Evolutionary conservation across 2,888 invertebrate species (phyloP).

Genomic region (Eristalis tenax): DNA sequence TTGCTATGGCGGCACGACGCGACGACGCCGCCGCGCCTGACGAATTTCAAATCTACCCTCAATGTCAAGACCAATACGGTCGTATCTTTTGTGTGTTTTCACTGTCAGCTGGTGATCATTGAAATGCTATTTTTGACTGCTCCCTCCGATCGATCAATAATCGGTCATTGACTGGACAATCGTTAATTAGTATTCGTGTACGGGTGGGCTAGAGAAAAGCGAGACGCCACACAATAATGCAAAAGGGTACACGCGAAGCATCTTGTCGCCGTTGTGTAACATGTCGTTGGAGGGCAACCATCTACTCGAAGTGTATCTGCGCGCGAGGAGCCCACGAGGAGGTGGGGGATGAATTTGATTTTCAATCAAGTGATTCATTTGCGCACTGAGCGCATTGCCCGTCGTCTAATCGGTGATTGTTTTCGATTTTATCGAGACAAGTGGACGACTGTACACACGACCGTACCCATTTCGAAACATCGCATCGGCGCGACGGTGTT

Average conservation of each 20-base stretch:
- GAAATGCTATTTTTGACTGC: constrained; percentile 52
- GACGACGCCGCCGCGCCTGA: not conserved
- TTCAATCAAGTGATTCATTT: constrained; percentile 18
- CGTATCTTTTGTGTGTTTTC: constrained; percentile 28
- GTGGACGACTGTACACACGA: not conserved
- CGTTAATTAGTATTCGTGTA: constrained; percentile 12
- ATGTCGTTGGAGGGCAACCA: not conserved
- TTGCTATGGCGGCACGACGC: constrained; percentile 17
- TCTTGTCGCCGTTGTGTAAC: not conserved
- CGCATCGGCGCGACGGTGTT: not conserved
- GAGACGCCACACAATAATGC: too few species aligned
- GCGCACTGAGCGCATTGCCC: not conserved
- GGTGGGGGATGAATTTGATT: not conserved
- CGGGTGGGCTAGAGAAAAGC: not conserved
- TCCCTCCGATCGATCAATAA: constrained; percentile 42
- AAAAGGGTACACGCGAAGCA: constrained; percentile 13
- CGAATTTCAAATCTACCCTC: constrained; percentile 43
- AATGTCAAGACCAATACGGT: constrained; percentile 62
- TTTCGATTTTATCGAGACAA: constrained; percentile 25
- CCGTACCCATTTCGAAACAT: not conserved
- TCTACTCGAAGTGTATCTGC: not conserved
- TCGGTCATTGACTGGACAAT: constrained; percentile 42
- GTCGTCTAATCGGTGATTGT: constrained; percentile 19
- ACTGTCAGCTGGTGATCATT: constrained; percentile 35
- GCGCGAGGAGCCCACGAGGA: too few species aligned